A percentile compares a stretch with the other conserved stretches of the same genome.
These are phyloP conservation scores for Pangasianodon hypophthalmus DNA, from an alignment of 2,113 vertebrate genomes.

Conservation along the genomic window DNA sequence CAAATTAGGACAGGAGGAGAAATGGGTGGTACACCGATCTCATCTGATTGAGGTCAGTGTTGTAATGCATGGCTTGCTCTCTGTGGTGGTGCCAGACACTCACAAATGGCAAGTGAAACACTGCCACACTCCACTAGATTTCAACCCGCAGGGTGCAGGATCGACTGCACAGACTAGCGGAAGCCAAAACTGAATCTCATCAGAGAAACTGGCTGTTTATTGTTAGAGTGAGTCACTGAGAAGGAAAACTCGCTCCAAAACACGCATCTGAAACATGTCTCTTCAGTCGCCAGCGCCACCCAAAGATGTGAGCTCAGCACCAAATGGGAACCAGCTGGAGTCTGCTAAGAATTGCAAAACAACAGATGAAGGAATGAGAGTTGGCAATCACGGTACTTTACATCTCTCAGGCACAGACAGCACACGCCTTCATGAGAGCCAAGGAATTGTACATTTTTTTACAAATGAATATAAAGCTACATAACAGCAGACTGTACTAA, in stretches of 20 bases:
- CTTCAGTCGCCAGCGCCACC: constrained; percentile 17
- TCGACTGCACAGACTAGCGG: not conserved
- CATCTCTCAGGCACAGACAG: constrained; percentile 1
- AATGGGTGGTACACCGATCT: constrained; percentile 29
- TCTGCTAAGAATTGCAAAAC: constrained; percentile 10
- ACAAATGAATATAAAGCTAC: not conserved
- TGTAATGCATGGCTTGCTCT: constrained; percentile 35
- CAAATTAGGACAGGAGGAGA: constrained; percentile 18
- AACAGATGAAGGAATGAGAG: constrained; percentile 24
- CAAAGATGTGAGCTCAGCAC: constrained; percentile 49
- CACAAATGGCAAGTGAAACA: not conserved
- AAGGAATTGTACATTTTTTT: not conserved
- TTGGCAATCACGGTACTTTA: not conserved
- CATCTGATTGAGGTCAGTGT: constrained; percentile 45
- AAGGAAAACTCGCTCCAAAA: constrained; percentile 13
- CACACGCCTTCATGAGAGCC: not conserved
- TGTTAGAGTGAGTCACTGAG: not conserved
- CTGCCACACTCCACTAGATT: not conserved
- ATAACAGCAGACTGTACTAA: not conserved
- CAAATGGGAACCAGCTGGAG: constrained; percentile 59
- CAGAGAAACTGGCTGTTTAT: not conserved
- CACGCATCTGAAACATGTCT: constrained; percentile 5
- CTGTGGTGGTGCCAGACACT: constrained; percentile 16
- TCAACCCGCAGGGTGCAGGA: not conserved
- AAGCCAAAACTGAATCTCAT: not conserved